Percentiles rank a stretch among this genome's conserved stretches.
These are phyloP conservation scores for Cynodonichthys magdalenae DNA, from an alignment of 2,797 vertebrate species.

Conservation along the genomic window DNA sequence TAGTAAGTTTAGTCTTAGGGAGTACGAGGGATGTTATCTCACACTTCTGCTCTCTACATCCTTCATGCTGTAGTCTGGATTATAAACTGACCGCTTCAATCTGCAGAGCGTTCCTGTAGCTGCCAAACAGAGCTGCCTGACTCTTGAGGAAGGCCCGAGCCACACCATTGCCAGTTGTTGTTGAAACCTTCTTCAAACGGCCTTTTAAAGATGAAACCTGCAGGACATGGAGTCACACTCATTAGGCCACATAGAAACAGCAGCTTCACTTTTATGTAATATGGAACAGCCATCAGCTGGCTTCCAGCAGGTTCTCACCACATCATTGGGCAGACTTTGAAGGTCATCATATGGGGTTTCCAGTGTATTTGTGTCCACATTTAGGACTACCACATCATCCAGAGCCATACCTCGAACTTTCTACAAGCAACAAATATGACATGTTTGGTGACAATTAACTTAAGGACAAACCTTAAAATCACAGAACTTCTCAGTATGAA, in stretches of 20 bases:
- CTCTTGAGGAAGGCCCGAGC: constrained; percentile 94
- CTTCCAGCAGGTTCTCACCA: constrained; percentile 81
- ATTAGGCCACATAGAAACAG: not conserved
- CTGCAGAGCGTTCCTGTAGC: constrained; percentile 94
- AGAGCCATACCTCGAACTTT: constrained; percentile 92
- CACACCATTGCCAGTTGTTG: constrained; percentile 91
- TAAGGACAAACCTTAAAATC: no score
- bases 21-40: no score
- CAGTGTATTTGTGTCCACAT: constrained; percentile 96
- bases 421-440: constrained; percentile 68
- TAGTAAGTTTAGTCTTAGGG: not conserved
- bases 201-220: constrained; percentile 94
- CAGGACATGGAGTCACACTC: constrained; percentile 4
- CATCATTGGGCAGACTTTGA: constrained; percentile 94
- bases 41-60: no score
- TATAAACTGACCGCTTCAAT: constrained; percentile 89
- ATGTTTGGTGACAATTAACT: not conserved
- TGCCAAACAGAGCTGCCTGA: constrained; percentile 93
- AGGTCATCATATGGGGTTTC: constrained; percentile 96
- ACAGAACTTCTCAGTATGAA: not conserved
- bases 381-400: constrained; percentile 88
- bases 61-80: not conserved
- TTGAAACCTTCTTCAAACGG: constrained; percentile 93
- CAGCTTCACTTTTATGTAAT: no score
- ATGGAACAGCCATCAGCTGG: not conserved